A percentile compares a stretch with the other conserved stretches of the same genome.
Evolutionary conservation across 2,113 vertebrate species (phyloP).

Genomic region (Quiscalus mexicanus): DNA sequence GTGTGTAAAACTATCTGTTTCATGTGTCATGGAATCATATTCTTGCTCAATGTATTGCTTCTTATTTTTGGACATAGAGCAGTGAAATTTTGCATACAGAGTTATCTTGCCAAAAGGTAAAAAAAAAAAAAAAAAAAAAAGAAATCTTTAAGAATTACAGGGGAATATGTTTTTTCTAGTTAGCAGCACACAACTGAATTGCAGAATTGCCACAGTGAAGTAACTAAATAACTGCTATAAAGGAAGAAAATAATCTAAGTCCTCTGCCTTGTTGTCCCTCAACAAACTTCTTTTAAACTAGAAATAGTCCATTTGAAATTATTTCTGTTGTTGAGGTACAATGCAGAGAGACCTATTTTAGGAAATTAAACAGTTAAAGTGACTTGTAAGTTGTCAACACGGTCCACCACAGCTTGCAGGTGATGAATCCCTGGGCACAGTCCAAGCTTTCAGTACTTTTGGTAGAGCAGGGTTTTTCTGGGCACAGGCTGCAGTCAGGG

Average conservation of each 20-base stretch:
- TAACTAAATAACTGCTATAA: not conserved
- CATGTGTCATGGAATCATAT: conserved; percentile 61
- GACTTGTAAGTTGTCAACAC: not conserved
- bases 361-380: not conserved
- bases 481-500: not conserved
- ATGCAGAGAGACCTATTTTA: not conserved
- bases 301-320: not conserved
- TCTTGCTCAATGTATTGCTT: conserved; percentile 15
- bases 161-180: not conserved
- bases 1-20: conserved; percentile 70
- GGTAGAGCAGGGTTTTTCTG: not conserved
- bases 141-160: not conserved
- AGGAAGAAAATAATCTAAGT: conserved; percentile 1
- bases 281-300: not conserved
- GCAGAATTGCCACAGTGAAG: not conserved
- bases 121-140: not conserved
- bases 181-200: not conserved
- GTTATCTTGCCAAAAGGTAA: conserved; percentile 8
- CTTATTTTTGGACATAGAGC: conserved; percentile 34
- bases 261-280: not conserved
- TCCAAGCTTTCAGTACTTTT: not conserved
- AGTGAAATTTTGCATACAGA: conserved; percentile 50
- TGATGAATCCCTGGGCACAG: not conserved
- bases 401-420: not conserved
- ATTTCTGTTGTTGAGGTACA: not conserved